A percentile compares a stretch with the other conserved stretches of the same genome.
phyloP scores from a whole-genome alignment of 2,797 vertebrate species.

The Alcedo quadribrachys region DNA sequence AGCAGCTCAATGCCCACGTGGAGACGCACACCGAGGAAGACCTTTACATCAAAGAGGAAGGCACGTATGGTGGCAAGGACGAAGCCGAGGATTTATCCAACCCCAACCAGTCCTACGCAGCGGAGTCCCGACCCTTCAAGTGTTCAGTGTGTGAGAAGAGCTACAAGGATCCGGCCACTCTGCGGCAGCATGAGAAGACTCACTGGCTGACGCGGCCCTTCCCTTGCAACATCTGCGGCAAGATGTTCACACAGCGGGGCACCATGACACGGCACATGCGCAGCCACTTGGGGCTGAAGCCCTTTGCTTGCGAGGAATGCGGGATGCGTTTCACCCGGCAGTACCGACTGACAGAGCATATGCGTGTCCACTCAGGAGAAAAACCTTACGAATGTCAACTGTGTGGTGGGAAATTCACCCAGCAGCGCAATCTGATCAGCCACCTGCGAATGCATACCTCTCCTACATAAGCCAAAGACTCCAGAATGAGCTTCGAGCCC shows the following conservation, averaged over 20 bases:
- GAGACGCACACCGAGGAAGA: slow-evolving; percentile 96
- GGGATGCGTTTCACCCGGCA: slow-evolving; percentile 99
- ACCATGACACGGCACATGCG: slow-evolving; percentile 99
- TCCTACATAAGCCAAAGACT: slow-evolving; percentile 97
- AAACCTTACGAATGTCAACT: slow-evolving; percentile 99
- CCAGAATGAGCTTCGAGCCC: slow-evolving; percentile 77
- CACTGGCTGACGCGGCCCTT: slow-evolving; percentile 98
- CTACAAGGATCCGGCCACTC: slow-evolving; percentile 97
- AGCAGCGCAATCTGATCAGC: slow-evolving; percentile 99
- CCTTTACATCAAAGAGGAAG: slow-evolving; percentile 92
- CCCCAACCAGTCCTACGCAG: slow-evolving; percentile 79
- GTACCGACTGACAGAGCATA: slow-evolving; percentile 99
- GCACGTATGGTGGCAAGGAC: slow-evolving; percentile 80
- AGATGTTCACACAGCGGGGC: slow-evolving; percentile 98
- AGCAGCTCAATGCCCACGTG: slow-evolving; percentile 96
- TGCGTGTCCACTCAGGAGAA: slow-evolving; percentile 99
- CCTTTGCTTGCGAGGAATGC: slow-evolving; percentile 97
- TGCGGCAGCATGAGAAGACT: slow-evolving; percentile 98
- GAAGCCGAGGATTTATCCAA: slow-evolving; percentile 91
- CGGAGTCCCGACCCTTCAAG: slow-evolving; percentile 90
- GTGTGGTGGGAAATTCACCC: slow-evolving; percentile 98
- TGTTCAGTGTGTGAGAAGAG: slow-evolving; percentile 96
- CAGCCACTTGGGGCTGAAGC: slow-evolving; percentile 98
- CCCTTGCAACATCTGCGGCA: slow-evolving; percentile 98
- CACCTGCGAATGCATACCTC: slow-evolving; percentile 99